These are phyloP conservation scores for Ceuthmochares aereus DNA, from an alignment of 2,113 vertebrate species.

Conservation along the genomic window DNA sequence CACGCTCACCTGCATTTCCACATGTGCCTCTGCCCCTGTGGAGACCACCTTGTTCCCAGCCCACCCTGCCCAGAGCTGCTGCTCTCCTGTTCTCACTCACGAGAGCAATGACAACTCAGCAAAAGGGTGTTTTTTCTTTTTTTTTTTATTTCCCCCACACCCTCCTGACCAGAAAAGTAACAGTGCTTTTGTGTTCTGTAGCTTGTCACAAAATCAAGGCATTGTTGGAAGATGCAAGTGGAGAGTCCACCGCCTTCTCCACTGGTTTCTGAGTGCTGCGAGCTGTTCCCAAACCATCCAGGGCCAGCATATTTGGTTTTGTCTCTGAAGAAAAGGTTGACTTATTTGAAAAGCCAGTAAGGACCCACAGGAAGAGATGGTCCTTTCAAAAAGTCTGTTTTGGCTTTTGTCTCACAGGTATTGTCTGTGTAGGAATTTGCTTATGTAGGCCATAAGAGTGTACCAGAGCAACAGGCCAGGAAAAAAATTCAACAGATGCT, in stretches of 20 bases:
- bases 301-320: neutral
- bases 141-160: accelerated
- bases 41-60: neutral
- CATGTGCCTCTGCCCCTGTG: too few species aligned
- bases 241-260: neutral
- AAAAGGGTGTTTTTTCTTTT: neutral
- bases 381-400: neutral
- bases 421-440: neutral
- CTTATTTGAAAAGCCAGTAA: neutral
- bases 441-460: neutral
- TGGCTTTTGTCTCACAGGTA: neutral
- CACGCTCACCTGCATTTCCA: too few species aligned
- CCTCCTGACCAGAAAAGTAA: neutral
- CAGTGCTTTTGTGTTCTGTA: neutral
- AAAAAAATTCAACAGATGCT: neutral
- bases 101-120: too few species aligned
- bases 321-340: neutral
- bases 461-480: neutral
- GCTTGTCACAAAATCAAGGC: neutral
- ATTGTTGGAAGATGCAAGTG: neutral
- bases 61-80: neutral
- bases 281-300: neutral
- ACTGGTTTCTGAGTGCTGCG: neutral
- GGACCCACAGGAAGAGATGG: neutral
- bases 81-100: accelerated